Base-by-base conservation (phyloP, 2,797 vertebrate species). In the Neosilurus mollespiculum region DNA sequence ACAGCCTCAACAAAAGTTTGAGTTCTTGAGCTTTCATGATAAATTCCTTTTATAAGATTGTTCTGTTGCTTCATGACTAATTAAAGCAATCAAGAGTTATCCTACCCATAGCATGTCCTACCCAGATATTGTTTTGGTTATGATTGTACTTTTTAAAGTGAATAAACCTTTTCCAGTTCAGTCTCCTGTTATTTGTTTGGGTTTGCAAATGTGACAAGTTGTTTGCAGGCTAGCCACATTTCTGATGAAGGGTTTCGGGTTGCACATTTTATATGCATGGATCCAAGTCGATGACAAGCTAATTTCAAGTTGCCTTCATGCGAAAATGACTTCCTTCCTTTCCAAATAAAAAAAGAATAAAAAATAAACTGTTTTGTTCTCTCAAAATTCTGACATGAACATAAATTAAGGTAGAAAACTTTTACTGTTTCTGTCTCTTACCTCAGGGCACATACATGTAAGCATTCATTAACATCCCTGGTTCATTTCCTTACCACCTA, bases 11-110 rank as follows among this genome's bases (percentile, higher is more conserved):
- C n/a, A n/a, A n/a, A n/a, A n/a, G n/a, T n/a, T n/a, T n/a, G 30
- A 56, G 80, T 70, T 76, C 65, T 84, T 78, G 54, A 83, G 61
- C 49, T 76, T 26, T 58, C 24, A 49, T 82, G 77, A 83, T 86
- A 73, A 83, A 77, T 84, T 81, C 59, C 54, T 72, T 85, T 75
- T 85, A 34, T 77, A 66, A 69, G 75, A 81, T 83, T 81, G 24
- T 66, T 43, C 64, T 75, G 53, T 64, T 76, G 64, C 76, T 85
- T 81, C 67, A 43, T 72, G 37, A 49, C 1, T 49, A 70, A 54
- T 73, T 73, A 9, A 34, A 58, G 80, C 83, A 56, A 76, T 49
- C 12, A 56, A 59, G 43, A 30, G 22, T 69, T 43, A 2, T 6
- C 6, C 37, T 43, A 43, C 37, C 37, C 6, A 43, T 43, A 43